Evolutionary conservation across 1,140 invertebrate genomes (phyloP), one percentile per base, ranked within the genome.

Genomic region (Nixonia krombeini): DNA sequence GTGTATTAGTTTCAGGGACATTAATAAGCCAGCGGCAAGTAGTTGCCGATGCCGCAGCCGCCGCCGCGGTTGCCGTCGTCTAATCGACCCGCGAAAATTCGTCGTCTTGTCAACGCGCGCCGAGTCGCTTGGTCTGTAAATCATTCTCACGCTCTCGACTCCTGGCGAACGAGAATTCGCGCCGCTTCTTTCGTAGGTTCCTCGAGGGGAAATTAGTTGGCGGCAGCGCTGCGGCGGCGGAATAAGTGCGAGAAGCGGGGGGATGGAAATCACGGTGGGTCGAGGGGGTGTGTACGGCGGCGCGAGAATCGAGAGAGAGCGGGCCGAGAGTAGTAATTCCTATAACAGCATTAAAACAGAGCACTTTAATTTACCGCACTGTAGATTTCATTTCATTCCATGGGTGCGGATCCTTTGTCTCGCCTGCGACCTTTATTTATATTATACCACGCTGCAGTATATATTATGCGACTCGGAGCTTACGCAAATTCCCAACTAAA

Each of bases 331-430:
- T 72, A 73, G 80, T 82, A 82, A 81, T 81, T 80, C 80, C 78
- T 81, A 81, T 82, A 82, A 82, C 79, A 79, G 76, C 79, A 80
- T 82, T 82, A 81, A 81, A 82, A 82, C 78, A 70, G 76, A 79
- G 76, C 78, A 80, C 77, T 80, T 82, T 82, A 82, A 82, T 82
- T 82, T 82, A 82, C 80, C 80, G 80, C 80, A 81, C 80, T 82
- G 79, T 82, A 80, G 80, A 80, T 81, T 82, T 79, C 74, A 75
- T 79, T 79, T 80, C 78, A 78, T 82, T 81, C 80, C 76, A 75
- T 65, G 70, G 68, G 70, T 59, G 65, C 71, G 65, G 72, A 76
- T 76, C 59, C 66, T 70, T 70, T 64, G 59, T 69, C 57, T 73
- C 62, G 58, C 61, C 68, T 70, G 61, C 53, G 53, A 70, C 70